A percentile compares a stretch with the other conserved stretches of the same genome.
Evolutionary conservation across 2,797 vertebrate species (phyloP).

Genomic region (Peromyscus nudipes): DNA sequence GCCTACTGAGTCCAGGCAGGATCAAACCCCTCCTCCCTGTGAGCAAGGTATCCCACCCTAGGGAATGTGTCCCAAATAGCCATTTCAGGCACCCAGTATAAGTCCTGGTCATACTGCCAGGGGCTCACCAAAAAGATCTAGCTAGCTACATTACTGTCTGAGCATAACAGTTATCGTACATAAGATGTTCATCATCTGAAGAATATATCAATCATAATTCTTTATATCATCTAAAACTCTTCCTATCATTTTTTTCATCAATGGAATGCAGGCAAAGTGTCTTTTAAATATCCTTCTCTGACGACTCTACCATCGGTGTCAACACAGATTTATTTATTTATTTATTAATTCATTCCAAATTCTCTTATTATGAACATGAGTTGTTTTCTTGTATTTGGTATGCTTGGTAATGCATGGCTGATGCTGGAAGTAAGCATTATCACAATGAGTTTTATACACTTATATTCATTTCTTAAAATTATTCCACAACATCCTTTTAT

Average conservation of each 20-base stretch:
- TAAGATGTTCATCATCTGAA: neutral
- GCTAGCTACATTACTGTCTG: too few species aligned
- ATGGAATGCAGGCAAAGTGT: neutral
- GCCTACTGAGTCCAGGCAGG: too few species aligned
- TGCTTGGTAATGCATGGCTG: neutral
- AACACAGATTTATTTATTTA: neutral
- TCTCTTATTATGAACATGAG: neutral
- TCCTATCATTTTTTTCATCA: neutral
- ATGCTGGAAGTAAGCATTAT: neutral
- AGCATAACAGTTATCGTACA: neutral
- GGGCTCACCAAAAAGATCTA: too few species aligned
- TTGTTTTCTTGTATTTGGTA: neutral
- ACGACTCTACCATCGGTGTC: neutral
- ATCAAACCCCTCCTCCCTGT: too few species aligned
- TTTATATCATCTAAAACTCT: neutral
- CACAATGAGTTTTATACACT: neutral
- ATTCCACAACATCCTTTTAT: neutral
- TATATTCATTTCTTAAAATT: neutral
- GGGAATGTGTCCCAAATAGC: too few species aligned
- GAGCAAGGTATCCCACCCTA: too few species aligned
- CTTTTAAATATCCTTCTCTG: neutral
- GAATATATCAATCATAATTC: neutral
- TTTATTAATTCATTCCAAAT: neutral
- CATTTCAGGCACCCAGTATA: too few species aligned
- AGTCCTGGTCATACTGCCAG: too few species aligned